Conservation (phyloP, 2,888 invertebrate genomes). For the Rhodophaea formosa region DNA sequence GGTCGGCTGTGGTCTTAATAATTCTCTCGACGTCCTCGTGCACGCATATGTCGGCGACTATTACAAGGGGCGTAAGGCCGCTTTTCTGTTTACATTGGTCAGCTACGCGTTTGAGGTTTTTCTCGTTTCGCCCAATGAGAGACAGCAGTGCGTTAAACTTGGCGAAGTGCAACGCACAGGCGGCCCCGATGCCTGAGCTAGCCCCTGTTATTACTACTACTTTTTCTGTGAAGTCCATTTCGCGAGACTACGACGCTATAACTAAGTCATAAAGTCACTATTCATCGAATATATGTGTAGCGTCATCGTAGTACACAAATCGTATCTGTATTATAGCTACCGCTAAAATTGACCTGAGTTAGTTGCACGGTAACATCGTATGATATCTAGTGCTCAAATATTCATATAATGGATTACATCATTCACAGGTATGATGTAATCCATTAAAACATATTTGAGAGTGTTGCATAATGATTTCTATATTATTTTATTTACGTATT, state of each 20-base stretch:
- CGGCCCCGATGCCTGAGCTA: slow-evolving; percentile 66
- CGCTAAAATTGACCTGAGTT: too few relatives aligned
- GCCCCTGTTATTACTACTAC: slow-evolving; percentile 67
- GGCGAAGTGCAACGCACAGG: slow-evolving; percentile 57
- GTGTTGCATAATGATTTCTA: too few relatives aligned
- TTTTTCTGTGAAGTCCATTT: slow-evolving; percentile 28
- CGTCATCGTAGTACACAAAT: too few relatives aligned
- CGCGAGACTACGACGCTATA: background rate
- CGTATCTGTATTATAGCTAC: too few relatives aligned
- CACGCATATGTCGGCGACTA: slow-evolving; percentile 56
- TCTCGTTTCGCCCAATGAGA: slow-evolving; percentile 55
- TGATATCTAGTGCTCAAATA: too few relatives aligned
- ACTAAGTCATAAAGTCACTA: too few relatives aligned
- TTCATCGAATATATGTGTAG: too few relatives aligned
- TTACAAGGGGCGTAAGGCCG: slow-evolving; percentile 45
- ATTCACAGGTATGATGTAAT: too few relatives aligned
- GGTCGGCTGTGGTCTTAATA: slow-evolving; percentile 46
- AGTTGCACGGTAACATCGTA: too few relatives aligned
- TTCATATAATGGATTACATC: too few relatives aligned
- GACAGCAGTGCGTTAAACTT: slow-evolving; percentile 49
- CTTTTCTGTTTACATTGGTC: slow-evolving; percentile 47
- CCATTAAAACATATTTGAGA: too few relatives aligned
- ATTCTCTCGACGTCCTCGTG: slow-evolving; percentile 52
- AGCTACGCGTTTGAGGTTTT: slow-evolving; percentile 51
- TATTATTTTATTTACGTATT: too few relatives aligned